Conservation (phyloP, 2,113 vertebrate species). For the human region GRCh38 chr6:77117001-77117500, state of each 20-base stretch:
- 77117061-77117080: rapidly evolving
- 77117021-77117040: not conserved
- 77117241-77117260: not conserved
- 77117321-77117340: not conserved
- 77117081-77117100: not conserved
- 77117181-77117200: not conserved
- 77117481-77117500: not conserved
- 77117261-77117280: not conserved
- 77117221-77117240: not conserved
- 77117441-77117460: not conserved
- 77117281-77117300: not conserved
- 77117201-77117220: not conserved
- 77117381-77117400: not conserved
- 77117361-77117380: not conserved
- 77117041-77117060: not conserved
- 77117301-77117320: not conserved
- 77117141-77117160: not conserved
- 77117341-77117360: not conserved
- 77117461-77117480: not conserved
- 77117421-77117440: not conserved
- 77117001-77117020: not conserved
- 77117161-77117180: not conserved
- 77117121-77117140: not conserved
- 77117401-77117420: not conserved
- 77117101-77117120: not conserved